Base-by-base conservation (phyloP, 2,888 invertebrate species). In the Lasioglossum oenotherae region DNA sequence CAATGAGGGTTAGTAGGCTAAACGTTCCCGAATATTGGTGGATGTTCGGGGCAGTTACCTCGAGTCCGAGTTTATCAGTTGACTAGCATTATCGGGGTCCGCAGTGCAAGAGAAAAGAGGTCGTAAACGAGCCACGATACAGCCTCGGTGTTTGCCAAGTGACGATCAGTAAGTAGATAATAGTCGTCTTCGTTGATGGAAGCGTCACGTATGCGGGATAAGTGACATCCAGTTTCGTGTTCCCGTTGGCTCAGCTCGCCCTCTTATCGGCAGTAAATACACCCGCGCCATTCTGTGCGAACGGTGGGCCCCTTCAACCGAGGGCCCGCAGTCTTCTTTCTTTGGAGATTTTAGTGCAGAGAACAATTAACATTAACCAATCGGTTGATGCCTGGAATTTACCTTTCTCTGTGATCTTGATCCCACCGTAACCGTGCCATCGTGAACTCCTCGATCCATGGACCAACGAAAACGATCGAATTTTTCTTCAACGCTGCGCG, bases 161-260 rank as follows among this genome's bases (percentile, higher is more conserved):
- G 83, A 88, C 86, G 87, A 86, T 87, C 86, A 81, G 88, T 89
- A 90, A 90, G 88, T 90, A 88, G 90, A 90, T 90, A 90, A 90
- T 90, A 79, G 78, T 85, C 80, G 84, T 81, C 84, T 85, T 80
- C 88, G 80, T 82, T 86, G 83, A 84, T 75, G 79, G 73, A 53
- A 74, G 53, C 78, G 78, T 80, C 88, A 67, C 80, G 82, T 80
- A 82, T 75, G 87, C 73, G n/a, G 86, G 80, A 82, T 87, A 81
- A 84, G 79, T 80, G 71, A 64, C 83, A 75, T 86, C 69, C 85
- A 87, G 82, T 87, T 81, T 82, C 74, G 73, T 75, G 76, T 77
- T 44, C 75, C 57, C 82, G 74, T 57, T 19, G 14, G 44, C 78
- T 53, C 35, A 44, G 53, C 12, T 78, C 53, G n/a, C 57, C 53